Base-by-base conservation (phyloP, 1,140 invertebrate species). In the Drosophila suzukii region DNA sequence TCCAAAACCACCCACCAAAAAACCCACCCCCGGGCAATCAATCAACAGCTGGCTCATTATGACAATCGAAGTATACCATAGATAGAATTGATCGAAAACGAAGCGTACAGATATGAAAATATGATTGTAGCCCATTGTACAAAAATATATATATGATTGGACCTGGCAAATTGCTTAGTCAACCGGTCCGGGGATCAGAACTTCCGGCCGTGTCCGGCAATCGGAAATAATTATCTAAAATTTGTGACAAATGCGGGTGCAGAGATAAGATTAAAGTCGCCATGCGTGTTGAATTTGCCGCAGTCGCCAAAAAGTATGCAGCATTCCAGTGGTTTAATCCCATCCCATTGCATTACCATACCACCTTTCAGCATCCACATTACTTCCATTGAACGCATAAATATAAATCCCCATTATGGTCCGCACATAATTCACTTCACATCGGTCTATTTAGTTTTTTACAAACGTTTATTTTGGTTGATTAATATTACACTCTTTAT, bases 141-240 rank as follows among this genome's bases (percentile, higher is more conserved):
- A n/a, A 13, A 13, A 13, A n/a, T n/a, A 39, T 4, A 44, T 44
- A 39, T 41, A 57, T 82, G 79, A 78, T 82, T 78, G 46, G 72
- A 20, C 34, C 46, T 59, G 54, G 49, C 38, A 62, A 74, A 62
- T 78, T 78, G 75, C 67, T 72, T 78, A 72, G 58, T 78, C 58
- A 78, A 71, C 44, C n/a, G 49, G 55, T 47, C 24, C 32, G 43
- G 36, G 51, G 36, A 60, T 73, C 49, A 50, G 43, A 41, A 71
- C 76, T 77, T 88, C 83, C 83, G 83, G 51, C 34, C 60, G 30
- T 24, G 70, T 57, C 15, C 62, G 54, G 5, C 61, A 44, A 75
- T 61, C 83, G 83, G 83, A 86, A 88, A 78, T 83, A 66, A 70
- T 83, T 86, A 89, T 79, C 71, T 73, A 46, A 53, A 75, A 74